phyloP scores from a whole-genome alignment of 2,113 vertebrate species.

The Pelvicachromis taeniatus region DNA sequence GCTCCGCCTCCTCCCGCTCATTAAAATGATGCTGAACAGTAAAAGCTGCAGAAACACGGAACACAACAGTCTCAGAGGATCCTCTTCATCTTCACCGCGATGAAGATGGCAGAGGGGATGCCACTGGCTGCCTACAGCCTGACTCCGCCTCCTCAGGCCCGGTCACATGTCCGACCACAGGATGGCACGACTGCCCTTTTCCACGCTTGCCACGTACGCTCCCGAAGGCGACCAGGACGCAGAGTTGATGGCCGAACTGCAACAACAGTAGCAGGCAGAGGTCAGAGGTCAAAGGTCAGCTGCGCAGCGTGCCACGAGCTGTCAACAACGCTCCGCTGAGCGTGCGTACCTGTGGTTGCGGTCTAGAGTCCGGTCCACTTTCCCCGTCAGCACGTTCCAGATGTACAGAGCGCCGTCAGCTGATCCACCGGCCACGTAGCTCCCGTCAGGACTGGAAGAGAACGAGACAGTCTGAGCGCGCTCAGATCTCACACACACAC shows the following conservation, averaged over 20 bases:
- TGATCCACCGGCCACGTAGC: conserved; percentile 86
- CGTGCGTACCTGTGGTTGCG: conserved; percentile 85
- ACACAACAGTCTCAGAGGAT: neutral
- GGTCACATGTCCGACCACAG: conserved; percentile 91
- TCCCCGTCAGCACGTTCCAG: conserved; percentile 91
- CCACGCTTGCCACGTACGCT: conserved; percentile 86
- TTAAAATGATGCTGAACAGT: neutral
- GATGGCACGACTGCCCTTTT: conserved; percentile 90
- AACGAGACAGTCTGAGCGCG: neutral
- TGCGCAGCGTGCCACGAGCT: accelerated
- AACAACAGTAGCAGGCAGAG: neutral
- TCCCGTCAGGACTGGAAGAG: conserved; percentile 83
- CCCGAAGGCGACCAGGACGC: conserved; percentile 92
- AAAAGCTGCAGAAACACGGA: neutral
- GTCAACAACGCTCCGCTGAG: neutral
- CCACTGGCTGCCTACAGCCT: neutral
- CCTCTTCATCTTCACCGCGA: neutral
- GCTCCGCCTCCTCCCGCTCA: neutral
- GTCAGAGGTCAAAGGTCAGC: neutral
- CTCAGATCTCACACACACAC: neutral
- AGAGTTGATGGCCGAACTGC: conserved; percentile 87
- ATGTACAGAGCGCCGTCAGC: conserved; percentile 87
- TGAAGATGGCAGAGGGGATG: neutral
- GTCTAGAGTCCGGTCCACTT: conserved; percentile 83
- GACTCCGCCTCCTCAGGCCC: neutral